Evolutionary conservation across 1,140 invertebrate genomes (phyloP).

Genomic region (Latrodectus geometricus): DNA sequence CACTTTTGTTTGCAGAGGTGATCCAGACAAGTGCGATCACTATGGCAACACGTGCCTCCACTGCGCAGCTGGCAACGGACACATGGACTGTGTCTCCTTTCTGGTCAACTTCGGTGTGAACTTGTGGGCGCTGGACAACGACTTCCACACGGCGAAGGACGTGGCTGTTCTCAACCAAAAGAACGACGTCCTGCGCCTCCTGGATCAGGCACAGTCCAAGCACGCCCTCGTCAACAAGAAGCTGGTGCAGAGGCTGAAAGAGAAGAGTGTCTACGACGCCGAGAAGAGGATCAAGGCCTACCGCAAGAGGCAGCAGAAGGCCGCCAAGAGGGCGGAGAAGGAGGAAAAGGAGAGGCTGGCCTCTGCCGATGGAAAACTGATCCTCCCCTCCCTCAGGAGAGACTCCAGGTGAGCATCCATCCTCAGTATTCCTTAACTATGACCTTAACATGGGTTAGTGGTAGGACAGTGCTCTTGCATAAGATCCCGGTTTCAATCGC

Average conservation of each 20-base stretch:
- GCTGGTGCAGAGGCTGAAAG: slow-evolving; percentile 70
- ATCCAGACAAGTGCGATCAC: slow-evolving; percentile 90
- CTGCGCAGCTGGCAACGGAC: slow-evolving; percentile 85
- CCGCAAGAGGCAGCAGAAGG: slow-evolving; percentile 85
- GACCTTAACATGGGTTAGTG: too few species aligned
- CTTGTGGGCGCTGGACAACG: slow-evolving; percentile 91
- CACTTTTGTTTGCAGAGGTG: slow-evolving; percentile 77
- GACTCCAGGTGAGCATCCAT: slow-evolving; percentile 24
- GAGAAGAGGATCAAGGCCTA: slow-evolving; percentile 87
- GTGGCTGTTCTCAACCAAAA: slow-evolving; percentile 87
- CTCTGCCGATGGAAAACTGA: slow-evolving; percentile 72
- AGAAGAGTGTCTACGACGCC: slow-evolving; percentile 79
- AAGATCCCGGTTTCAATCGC: too few species aligned
- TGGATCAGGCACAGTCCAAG: slow-evolving; percentile 85
- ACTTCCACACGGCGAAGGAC: slow-evolving; percentile 90
- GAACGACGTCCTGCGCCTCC: slow-evolving; percentile 77
- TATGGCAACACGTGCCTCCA: slow-evolving; percentile 95
- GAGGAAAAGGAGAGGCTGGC: slow-evolving; percentile 80
- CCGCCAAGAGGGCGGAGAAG: slow-evolving; percentile 79
- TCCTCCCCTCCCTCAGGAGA: slow-evolving; percentile 17
- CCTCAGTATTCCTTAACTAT: too few species aligned
- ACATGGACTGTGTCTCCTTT: slow-evolving; percentile 91
- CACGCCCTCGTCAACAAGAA: slow-evolving; percentile 83
- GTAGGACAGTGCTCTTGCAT: too few species aligned
- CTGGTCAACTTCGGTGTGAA: slow-evolving; percentile 94